Percentiles rank a stretch among this genome's conserved stretches.
These are phyloP conservation scores for Pelodytes ibericus DNA, from an alignment of 2,797 vertebrate genomes.

Conservation along the genomic window DNA sequence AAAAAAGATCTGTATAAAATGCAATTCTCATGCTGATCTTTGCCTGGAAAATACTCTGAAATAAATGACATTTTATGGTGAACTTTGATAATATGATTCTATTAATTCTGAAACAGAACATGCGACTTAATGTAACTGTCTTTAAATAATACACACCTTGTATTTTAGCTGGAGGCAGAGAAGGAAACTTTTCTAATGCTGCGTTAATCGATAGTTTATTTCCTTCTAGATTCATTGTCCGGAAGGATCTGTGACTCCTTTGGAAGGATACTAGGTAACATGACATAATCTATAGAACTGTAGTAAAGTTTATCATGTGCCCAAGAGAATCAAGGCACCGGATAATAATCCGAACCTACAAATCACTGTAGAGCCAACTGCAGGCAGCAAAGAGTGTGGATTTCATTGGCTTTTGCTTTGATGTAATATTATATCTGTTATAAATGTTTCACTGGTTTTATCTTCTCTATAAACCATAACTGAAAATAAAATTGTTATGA, in stretches of 20 bases:
- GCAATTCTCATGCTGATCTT: conserved; percentile 37
- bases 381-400: not conserved
- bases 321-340: not conserved
- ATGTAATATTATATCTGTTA: not conserved
- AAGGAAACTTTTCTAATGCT: not conserved
- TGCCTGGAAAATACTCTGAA: conserved; percentile 19
- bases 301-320: not conserved
- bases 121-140: not conserved
- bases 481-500: too few relatives aligned
- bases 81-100: not conserved
- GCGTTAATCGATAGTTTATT: not conserved
- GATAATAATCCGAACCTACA: not conserved
- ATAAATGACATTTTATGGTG: not conserved
- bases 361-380: not conserved
- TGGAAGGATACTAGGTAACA: not conserved
- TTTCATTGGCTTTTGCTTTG: not conserved
- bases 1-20: conserved; percentile 31
- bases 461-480: not conserved
- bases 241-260: not conserved
- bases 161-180: not conserved
- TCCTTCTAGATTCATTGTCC: not conserved
- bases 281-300: not conserved
- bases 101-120: not conserved
- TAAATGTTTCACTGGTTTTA: not conserved
- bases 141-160: not conserved